Conservation (phyloP, 2,797 vertebrate species). For the Enteromius radiatus region DNA sequence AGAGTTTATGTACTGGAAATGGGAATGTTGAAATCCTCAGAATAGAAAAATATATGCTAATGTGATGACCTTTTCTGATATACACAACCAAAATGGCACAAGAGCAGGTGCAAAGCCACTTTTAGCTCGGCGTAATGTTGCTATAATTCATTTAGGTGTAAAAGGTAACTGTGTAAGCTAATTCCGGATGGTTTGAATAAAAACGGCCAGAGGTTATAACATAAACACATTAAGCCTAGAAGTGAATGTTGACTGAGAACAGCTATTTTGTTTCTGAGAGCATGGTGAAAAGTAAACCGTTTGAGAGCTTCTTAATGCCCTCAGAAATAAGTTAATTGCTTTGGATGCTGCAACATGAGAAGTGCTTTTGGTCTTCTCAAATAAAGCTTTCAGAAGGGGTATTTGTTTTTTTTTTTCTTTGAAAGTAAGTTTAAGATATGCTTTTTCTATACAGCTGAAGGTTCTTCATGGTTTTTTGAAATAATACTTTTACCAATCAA, state of each 20-base stretch:
- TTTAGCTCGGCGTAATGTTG: conserved; percentile 59
- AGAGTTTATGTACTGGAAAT: conserved; percentile 6
- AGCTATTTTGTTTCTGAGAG: conserved; percentile 41
- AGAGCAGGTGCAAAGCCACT: conserved; percentile 64
- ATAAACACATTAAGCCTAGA: conserved; percentile 37
- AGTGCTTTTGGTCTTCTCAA: conserved; percentile 47
- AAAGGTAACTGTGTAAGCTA: conserved; percentile 52
- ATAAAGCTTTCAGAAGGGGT: conserved; percentile 46
- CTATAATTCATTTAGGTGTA: conserved; percentile 56
- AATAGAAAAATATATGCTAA: conserved; percentile 36
- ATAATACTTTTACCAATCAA: neutral
- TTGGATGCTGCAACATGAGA: conserved; percentile 49
- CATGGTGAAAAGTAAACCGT: conserved; percentile 52
- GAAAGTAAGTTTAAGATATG: neutral
- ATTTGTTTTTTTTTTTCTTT: neutral
- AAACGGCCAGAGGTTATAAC: conserved; percentile 38
- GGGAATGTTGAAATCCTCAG: conserved; percentile 14
- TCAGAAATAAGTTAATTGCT: conserved; percentile 35
- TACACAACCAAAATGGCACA: conserved; percentile 31
- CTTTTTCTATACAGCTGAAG: neutral
- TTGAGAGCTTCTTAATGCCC: conserved; percentile 27
- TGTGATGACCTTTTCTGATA: conserved; percentile 37
- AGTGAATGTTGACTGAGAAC: conserved; percentile 40
- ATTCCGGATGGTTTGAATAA: conserved; percentile 34
- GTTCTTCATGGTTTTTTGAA: neutral